Evolutionary conservation across 2,113 vertebrate species (phyloP).

Genomic region (Grus americana): DNA sequence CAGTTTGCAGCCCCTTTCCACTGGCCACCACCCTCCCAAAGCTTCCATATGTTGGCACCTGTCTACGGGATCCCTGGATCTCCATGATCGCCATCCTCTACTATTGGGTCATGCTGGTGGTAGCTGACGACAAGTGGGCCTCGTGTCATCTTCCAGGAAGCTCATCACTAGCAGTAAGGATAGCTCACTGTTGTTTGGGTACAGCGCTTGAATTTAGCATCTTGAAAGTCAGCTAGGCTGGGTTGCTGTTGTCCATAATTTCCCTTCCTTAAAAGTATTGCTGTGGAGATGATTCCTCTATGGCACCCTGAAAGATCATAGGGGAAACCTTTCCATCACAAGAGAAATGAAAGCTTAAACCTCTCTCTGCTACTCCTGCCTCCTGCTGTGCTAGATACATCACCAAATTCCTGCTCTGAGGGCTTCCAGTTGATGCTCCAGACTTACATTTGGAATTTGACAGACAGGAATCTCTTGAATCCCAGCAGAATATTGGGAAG

Average conservation of each 20-base stretch:
- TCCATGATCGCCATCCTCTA: not conserved
- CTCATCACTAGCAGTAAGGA: not conserved
- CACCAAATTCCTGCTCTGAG: not conserved
- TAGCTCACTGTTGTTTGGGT: fast-evolving
- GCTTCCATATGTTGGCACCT: not conserved
- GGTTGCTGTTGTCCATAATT: not conserved
- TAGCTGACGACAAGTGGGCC: not conserved
- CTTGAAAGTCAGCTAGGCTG: not conserved
- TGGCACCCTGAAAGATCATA: not conserved
- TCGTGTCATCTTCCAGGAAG: not conserved
- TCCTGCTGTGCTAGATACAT: not conserved
- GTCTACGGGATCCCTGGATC: not conserved
- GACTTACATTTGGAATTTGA: not conserved
- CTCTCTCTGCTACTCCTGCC: not conserved
- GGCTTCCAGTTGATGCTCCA: not conserved
- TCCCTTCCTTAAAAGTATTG: not conserved
- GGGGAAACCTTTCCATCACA: not conserved
- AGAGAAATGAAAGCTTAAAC: not conserved
- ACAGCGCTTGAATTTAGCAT: not conserved
- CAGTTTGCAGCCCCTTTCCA: not conserved
- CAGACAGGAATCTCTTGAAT: not conserved
- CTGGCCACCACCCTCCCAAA: not conserved
- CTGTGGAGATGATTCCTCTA: not conserved
- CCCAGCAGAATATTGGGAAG: not conserved
- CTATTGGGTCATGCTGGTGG: not conserved